Conservation (phyloP, 1,140 invertebrate species). For the Metopolophium dirhodum region DNA sequence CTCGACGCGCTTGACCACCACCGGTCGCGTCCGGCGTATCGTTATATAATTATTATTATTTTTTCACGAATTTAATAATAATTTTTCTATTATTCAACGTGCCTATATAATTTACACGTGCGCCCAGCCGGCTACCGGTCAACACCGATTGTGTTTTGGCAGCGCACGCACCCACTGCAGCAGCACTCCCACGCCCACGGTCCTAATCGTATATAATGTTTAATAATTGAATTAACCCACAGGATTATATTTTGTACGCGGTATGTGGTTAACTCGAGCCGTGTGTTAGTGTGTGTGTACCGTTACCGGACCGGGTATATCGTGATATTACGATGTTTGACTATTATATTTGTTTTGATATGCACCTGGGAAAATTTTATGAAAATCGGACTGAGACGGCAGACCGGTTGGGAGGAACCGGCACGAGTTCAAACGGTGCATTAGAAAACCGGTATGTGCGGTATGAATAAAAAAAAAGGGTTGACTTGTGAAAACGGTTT, state of each 20-base stretch:
- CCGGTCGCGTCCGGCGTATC: neutral
- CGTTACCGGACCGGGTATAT: neutral
- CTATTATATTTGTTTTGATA: constrained; percentile 17
- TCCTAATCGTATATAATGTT: neutral
- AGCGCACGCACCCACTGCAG: neutral
- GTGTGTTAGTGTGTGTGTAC: neutral
- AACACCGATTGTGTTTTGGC: neutral
- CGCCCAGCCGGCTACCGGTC: neutral
- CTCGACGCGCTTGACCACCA: neutral
- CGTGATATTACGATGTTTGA: neutral
- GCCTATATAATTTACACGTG: neutral
- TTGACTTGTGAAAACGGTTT: constrained; percentile 6
- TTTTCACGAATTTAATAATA: constrained; percentile 3
- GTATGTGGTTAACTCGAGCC: neutral
- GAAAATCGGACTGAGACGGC: neutral
- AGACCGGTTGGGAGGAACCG: constrained; percentile 17
- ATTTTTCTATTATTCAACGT: neutral
- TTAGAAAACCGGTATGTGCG: constrained; percentile 32
- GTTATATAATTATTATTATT: neutral
- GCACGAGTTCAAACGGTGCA: constrained; percentile 22
- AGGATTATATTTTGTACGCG: neutral
- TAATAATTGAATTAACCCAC: constrained; percentile 7
- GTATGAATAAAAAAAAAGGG: constrained; percentile 16
- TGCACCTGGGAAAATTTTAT: constrained; percentile 14
- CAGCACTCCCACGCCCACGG: neutral